These are phyloP conservation scores for Crioceris asparagi DNA, from an alignment of 2,888 invertebrate genomes.

Conservation along the genomic window DNA sequence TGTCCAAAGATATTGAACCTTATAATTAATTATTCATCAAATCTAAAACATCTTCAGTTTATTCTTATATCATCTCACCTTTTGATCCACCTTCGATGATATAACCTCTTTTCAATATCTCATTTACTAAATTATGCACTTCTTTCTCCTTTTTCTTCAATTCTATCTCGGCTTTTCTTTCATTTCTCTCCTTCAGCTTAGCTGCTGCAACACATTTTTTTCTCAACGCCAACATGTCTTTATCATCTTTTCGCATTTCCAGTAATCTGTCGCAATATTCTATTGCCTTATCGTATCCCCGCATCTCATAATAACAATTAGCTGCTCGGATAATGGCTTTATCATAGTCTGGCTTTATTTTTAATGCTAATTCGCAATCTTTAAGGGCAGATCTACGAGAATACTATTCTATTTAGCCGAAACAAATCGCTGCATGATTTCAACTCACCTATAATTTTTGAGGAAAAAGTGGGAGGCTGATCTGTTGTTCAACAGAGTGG, in stretches of 20 bases:
- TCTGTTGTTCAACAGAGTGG: slow-evolving; percentile 82
- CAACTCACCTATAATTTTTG: slow-evolving; percentile 57
- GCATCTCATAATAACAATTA: slow-evolving; percentile 56
- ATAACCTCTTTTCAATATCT: slow-evolving; percentile 39
- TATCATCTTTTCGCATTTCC: slow-evolving; percentile 44
- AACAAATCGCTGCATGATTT: slow-evolving; percentile 1
- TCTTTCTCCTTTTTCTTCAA: slow-evolving; percentile 38
- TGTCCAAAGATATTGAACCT: slow-evolving; percentile 38
- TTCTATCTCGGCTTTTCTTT: slow-evolving; percentile 42
- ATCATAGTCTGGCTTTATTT: slow-evolving; percentile 60
- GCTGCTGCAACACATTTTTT: slow-evolving; percentile 42
- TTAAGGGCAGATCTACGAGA: slow-evolving; percentile 53
- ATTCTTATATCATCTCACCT: too few relatives aligned
- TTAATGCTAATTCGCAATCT: slow-evolving; percentile 72
- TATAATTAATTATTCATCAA: too few relatives aligned
- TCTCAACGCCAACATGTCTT: slow-evolving; percentile 44
- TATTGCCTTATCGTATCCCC: slow-evolving; percentile 59
- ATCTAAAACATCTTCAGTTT: too few relatives aligned
- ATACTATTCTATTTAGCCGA: not conserved
- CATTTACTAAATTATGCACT: slow-evolving; percentile 37
- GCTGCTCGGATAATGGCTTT: slow-evolving; percentile 72
- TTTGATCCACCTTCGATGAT: slow-evolving; percentile 44
- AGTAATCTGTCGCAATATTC: slow-evolving; percentile 61
- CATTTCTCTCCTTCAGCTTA: slow-evolving; percentile 45
- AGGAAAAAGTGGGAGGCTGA: slow-evolving; percentile 81